These are phyloP conservation scores for Pedetes capensis DNA, from an alignment of 2,113 vertebrate genomes.

Conservation along the genomic window DNA sequence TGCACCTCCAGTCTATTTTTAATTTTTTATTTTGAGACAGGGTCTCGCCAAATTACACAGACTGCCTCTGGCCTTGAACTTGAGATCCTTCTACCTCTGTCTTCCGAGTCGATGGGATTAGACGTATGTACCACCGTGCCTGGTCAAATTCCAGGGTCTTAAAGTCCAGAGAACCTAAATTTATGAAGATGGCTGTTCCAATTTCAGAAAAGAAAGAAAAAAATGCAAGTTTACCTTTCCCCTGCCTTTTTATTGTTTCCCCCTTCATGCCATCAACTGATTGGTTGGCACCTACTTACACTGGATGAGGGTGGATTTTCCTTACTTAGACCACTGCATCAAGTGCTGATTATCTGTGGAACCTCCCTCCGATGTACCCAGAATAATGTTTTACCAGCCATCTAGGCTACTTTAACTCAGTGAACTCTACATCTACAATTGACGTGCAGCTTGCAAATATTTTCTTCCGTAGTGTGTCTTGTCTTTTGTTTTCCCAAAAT, in stretches of 20 bases:
- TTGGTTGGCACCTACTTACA: no score
- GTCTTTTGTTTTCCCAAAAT: background rate
- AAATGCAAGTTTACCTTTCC: background rate
- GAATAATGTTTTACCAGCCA: no score
- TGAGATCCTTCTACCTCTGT: no score
- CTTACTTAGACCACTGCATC: background rate
- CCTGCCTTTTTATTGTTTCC: background rate
- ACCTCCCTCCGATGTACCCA: no score
- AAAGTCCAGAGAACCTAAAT: background rate
- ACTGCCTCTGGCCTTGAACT: no score
- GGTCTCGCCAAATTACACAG: no score
- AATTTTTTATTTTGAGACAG: no score
- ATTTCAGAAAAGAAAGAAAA: background rate
- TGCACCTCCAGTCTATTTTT: no score
- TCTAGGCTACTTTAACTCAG: background rate
- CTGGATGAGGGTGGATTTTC: background rate
- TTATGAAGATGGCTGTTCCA: no score
- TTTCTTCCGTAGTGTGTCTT: background rate
- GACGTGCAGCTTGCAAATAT: background rate
- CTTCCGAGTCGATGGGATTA: no score
- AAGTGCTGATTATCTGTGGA: background rate
- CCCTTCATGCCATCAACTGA: background rate
- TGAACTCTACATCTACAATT: background rate
- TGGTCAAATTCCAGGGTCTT: background rate
- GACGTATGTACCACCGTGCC: no score